Base-by-base conservation (phyloP, 92 coral and sea anemone species). In the Ricordea florida region DNA sequence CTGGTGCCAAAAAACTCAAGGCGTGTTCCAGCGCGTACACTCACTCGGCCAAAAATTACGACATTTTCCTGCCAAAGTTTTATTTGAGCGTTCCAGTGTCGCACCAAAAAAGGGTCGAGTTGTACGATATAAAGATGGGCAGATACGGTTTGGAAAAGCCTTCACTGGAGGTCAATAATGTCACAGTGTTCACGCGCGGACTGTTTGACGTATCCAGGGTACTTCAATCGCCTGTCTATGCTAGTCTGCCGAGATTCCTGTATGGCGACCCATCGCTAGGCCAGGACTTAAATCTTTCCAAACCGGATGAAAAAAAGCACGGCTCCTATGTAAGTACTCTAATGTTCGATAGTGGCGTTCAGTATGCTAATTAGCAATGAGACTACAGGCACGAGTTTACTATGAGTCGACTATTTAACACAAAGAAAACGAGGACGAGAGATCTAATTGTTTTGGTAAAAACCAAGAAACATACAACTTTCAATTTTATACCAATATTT, bases 161-260 rank as follows among this genome's bases (percentile, higher is more conserved):
- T 9, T 67, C 69, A 33, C 51, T 85, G 26, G 55, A 76, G 61
- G 66, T 55, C 4, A 84, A 91, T 15, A 87, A 91, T 40, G 81
- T 68, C 20, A 65, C 93, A 0, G 75, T 87, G 28, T 79, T 87
- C 23, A 41, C 62, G 51, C 43, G 74, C 22, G 98, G 98, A 23
- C 30, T 92, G 50, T 61, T 94, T 62, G 97, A 94, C 52, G 57
- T 82, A 10, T 36, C 80, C 27, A 32, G 65, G 16, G 27, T 88
- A n/a, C 23, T 24, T 6, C 57, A 82, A 4, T 55, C 87, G 2
- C 94, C 97, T 10, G n/a, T 75, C 17, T 66, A 61, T 10, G 40
- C 57, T 5, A 92, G 97, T 32, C 79, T 89, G 8, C 88, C 97
- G 1, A 75, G 97, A 37, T 86, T 88, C 14, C 77, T 94, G 15